phyloP scores from a whole-genome alignment of 1,140 invertebrate species.

The Mylabris phalerata region DNA sequence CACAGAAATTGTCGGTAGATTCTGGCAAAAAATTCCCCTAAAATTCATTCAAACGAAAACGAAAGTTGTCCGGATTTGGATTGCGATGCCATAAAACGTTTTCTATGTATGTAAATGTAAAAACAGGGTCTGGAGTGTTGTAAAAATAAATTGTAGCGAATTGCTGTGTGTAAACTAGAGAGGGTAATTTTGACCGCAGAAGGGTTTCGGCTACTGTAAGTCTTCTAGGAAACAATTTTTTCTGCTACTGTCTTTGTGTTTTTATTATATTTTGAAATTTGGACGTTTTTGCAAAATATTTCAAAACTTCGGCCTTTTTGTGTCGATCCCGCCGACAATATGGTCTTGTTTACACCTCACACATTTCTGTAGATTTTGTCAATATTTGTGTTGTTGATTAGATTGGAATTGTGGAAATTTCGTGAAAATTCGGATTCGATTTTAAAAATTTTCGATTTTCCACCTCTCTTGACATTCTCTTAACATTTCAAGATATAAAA shows the following conservation, averaged over 20 bases:
- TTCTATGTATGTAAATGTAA: slow-evolving; percentile 3
- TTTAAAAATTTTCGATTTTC: no score
- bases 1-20: slow-evolving; percentile 1
- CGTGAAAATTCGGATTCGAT: no score
- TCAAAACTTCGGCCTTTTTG: no score
- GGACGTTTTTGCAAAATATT: not conserved
- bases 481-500: slow-evolving; percentile 15
- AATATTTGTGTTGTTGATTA: not conserved
- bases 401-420: no score
- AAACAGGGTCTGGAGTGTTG: slow-evolving; percentile 4
- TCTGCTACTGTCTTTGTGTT: slow-evolving; percentile 9
- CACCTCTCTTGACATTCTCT: slow-evolving; percentile 5
- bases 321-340: slow-evolving; percentile 2
- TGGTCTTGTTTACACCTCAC: slow-evolving; percentile 12
- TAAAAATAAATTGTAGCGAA: slow-evolving; percentile 18
- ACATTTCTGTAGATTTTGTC: not conserved
- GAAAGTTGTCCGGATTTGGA: slow-evolving; percentile 11
- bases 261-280: slow-evolving; percentile 3
- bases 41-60: slow-evolving; percentile 1
- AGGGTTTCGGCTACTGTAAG: slow-evolving; percentile 10
- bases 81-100: slow-evolving; percentile 7
- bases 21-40: not conserved
- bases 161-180: slow-evolving; percentile 6
- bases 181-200: not conserved
- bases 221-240: not conserved